These are phyloP conservation scores for Meloidogyne hapla DNA, from an alignment of 1,140 invertebrate genomes.

Conservation along the genomic window DNA sequence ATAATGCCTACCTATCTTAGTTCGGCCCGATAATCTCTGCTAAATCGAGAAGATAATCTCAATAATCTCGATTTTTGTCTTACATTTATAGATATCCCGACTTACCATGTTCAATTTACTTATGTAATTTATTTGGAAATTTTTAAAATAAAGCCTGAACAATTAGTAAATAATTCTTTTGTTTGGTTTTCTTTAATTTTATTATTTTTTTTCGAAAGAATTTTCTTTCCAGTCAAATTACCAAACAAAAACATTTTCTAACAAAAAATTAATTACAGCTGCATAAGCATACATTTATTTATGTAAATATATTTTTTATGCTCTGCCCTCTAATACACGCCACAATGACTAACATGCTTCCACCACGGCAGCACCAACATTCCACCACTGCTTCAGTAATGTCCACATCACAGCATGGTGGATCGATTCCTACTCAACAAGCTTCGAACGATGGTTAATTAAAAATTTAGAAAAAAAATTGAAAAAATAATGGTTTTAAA, in stretches of 20 bases:
- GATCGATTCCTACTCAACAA: not conserved
- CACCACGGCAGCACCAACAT: conserved; percentile 5
- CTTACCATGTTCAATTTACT: no score
- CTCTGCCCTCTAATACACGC: not conserved
- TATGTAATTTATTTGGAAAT: no score
- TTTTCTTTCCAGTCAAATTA: no score
- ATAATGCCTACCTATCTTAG: no score
- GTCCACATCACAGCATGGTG: conserved; percentile 14
- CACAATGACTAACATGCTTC: not conserved
- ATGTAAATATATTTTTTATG: not conserved
- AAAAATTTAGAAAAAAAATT: not conserved
- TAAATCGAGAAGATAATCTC: no score
- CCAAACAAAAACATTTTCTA: not conserved
- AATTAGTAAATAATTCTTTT: no score
- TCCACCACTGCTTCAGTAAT: not conserved
- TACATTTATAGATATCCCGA: no score
- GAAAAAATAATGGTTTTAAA: no score
- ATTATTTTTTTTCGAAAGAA: not conserved
- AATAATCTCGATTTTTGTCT: no score
- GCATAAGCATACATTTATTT: not conserved
- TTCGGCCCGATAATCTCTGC: no score
- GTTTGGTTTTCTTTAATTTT: no score
- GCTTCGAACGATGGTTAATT: conserved; percentile 5
- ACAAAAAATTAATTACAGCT: not conserved
- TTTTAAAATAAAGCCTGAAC: no score